Evolutionary conservation across 2,888 invertebrate genomes (phyloP).

Genomic region (Gnatocerus cornutus): DNA sequence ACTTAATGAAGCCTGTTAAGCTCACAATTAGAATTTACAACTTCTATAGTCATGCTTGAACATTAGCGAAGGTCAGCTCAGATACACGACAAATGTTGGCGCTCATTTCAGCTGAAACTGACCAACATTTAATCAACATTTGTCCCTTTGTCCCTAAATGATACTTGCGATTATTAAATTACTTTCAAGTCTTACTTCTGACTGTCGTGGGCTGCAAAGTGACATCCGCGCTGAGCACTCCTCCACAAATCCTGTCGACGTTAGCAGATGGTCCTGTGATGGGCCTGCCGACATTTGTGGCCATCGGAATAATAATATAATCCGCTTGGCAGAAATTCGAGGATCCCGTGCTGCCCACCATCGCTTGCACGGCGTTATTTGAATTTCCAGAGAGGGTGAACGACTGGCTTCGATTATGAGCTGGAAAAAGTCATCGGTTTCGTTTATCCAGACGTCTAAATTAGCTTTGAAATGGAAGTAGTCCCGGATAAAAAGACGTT

Average conservation of each 20-base stretch:
- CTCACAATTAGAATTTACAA: too few species aligned
- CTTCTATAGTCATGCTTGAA: too few species aligned
- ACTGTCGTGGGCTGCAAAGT: slow-evolving; percentile 80
- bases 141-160: too few species aligned
- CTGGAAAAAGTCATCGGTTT: slow-evolving; percentile 67
- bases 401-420: slow-evolving; percentile 81
- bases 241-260: slow-evolving; percentile 88
- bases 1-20: too few species aligned
- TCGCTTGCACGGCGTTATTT: slow-evolving; percentile 79
- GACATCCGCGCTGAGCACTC: slow-evolving; percentile 84
- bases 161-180: too few species aligned
- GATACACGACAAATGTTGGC: too few species aligned
- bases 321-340: slow-evolving; percentile 83
- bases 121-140: too few species aligned
- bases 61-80: too few species aligned
- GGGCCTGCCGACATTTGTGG: slow-evolving; percentile 78
- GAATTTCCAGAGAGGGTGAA: slow-evolving; percentile 87
- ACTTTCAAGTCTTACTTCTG: slow-evolving; percentile 76
- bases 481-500: not conserved
- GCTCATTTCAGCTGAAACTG: too few species aligned
- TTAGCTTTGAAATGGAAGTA: slow-evolving; percentile 8
- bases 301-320: slow-evolving; percentile 87
- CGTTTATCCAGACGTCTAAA: too few species aligned
- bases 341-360: slow-evolving; percentile 80
- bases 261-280: slow-evolving; percentile 77